Base-by-base conservation (phyloP, 1,140 invertebrate species). In the Mya arenaria region DNA sequence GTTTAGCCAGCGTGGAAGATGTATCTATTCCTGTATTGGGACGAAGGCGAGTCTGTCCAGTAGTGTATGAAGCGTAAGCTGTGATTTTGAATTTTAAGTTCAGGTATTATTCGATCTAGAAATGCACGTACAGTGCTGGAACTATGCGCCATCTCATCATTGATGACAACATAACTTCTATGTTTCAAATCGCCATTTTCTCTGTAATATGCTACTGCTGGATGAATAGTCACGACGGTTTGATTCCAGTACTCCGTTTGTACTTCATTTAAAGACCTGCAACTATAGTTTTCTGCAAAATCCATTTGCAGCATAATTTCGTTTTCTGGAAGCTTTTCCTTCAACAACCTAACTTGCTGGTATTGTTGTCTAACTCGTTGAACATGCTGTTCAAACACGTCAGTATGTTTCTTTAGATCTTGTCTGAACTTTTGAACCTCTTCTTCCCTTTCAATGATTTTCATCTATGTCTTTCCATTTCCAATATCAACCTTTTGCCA, bases 241-340 rank as follows among this genome's bases (percentile, higher is more conserved):
- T 80, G 81, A 60, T 73, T 84, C 62, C 36, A 85, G 39, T 85
- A 80, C 6, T 73, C 82, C 0, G 72, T 78, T 52, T 85, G 74
- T 25, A 87, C 65, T 25, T 85, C 84, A 63, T 86, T 74, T 5
- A 80, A 41, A 19, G 82, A 82, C 1, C 28, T 71, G 75, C 80
- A 87, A 0, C 8, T 30, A 56, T 58, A 87, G 39, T 85, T 85
- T 74, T 87, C 86, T 1, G 84, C 84, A 79, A 87, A 87, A 48
- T 87, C 77, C 84, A 87, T 85, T 34, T 75, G 68, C 17, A 87
- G 19, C 0, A 84, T 25, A 1, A 83, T 30, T 28, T 87, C 72
- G 32, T 83, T 58, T 19, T 65, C 28, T 17, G 85, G 80, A 0
- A 86, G 65, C 30, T 75, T 82, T 80, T 85, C 65, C 60, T 65